Base-by-base conservation (phyloP, 2,888 invertebrate species). In the Nephrotoma guestfalica region DNA sequence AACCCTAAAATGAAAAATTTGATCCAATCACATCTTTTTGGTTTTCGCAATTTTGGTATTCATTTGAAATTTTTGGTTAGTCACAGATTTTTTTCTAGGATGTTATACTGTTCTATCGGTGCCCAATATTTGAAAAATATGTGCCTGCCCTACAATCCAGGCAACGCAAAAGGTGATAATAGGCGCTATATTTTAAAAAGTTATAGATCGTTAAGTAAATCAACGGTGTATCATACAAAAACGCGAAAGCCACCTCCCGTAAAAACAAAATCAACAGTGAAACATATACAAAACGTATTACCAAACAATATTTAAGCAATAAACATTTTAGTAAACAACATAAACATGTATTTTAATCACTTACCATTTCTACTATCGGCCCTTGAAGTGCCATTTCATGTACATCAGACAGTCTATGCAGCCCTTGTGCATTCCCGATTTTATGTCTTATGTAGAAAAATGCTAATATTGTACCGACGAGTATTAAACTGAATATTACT, bases 351-450 rank as follows among this genome's bases (percentile, higher is more conserved):
- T 5, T 51, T 57, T 6, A 15, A 87, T 57, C 86, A 90, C 90
- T 90, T 90, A 93, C 93, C 87, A 95, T 94, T 91, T 96, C 96
- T 87, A 96, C 93, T 89, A 96, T 94, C 0, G 96, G 96, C 87
- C 96, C 96, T 89, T 96, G 96, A 40, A 96, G 90, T 0, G 96
- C 95, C 91, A 95, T 91, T 90, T 95, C 95, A 89, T 95, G 95
- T 71, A 93, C 93, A 88, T 94, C 94, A 5, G 93, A 92, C 43
- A 93, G 90, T 83, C 93, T 91, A 6, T 92, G 90, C 57, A 86
- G 51, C 9, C 85, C 42, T 7, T 89, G 88, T 0, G 89, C 88
- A 85, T 92, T 90, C 87, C 90, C 90, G 13, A 91, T 90, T 87
- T 90, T 91, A 87, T 91, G 91, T 51, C 92, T 91, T 71, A 93